These are phyloP conservation scores for Menura novaehollandiae DNA, from an alignment of 2,113 vertebrate species.

Conservation along the genomic window DNA sequence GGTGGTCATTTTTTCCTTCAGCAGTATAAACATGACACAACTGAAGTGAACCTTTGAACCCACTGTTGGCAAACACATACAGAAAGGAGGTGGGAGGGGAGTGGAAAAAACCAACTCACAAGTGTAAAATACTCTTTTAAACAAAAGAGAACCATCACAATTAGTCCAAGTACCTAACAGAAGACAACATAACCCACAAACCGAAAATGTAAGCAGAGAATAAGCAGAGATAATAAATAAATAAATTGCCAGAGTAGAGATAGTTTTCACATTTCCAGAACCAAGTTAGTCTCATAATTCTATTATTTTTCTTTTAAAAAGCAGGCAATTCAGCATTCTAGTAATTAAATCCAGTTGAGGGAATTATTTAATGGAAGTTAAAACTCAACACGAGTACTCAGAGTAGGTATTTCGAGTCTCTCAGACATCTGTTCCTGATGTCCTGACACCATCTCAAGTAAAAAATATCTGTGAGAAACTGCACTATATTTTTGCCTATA, in stretches of 20 bases:
- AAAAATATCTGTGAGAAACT: background rate
- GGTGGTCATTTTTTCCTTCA: background rate
- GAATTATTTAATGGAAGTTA: background rate
- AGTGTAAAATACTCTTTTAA: background rate
- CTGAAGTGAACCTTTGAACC: background rate
- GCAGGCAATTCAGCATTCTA: background rate
- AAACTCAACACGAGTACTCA: background rate
- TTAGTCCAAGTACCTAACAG: background rate
- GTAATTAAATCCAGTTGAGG: background rate
- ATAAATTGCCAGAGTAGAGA: background rate
- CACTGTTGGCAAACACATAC: background rate
- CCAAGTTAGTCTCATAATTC: background rate
- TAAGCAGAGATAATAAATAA: background rate
- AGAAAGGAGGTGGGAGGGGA: background rate
- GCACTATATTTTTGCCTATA: background rate
- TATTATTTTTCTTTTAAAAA: background rate
- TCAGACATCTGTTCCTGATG: conserved; percentile 6
- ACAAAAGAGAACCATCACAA: background rate
- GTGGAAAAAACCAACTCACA: background rate
- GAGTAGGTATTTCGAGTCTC: background rate
- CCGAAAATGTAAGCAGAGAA: background rate
- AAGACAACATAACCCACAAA: background rate
- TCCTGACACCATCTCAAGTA: background rate
- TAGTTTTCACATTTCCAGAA: background rate
- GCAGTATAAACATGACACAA: background rate